phyloP scores from a whole-genome alignment of 2,113 vertebrate genomes.

The Microtus richardsoni region DNA sequence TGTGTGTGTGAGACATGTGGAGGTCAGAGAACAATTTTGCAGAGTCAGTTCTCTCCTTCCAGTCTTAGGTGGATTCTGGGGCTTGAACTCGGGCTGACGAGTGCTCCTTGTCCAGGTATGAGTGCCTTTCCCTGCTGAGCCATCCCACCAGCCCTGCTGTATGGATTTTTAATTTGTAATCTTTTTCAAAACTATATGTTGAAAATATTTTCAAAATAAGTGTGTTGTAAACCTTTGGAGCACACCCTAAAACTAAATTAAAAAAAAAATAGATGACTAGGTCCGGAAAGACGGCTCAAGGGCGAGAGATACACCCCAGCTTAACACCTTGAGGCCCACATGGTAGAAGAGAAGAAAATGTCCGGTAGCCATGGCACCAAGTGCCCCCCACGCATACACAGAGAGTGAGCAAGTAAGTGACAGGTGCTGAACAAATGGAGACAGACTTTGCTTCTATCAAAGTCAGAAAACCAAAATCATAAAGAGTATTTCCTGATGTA shows the following conservation, averaged over 20 bases:
- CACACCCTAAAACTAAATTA: background rate
- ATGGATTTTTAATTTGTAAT: background rate
- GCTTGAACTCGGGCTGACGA: background rate
- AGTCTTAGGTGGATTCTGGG: background rate
- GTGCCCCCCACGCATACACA: background rate
- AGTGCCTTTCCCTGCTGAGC: background rate
- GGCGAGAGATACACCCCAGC: no score
- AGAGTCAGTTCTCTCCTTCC: background rate
- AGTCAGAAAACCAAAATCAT: background rate
- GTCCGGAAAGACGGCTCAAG: no score
- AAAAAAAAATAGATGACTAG: background rate
- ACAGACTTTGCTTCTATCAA: background rate
- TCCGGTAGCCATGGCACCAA: background rate
- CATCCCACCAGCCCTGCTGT: background rate
- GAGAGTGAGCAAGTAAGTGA: background rate
- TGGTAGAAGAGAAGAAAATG: background rate
- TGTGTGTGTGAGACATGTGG: background rate
- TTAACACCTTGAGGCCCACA: no score
- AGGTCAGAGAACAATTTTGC: background rate
- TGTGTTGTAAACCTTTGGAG: background rate
- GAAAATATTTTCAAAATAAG: slow-evolving; percentile 6
- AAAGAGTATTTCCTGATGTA: background rate
- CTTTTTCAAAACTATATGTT: background rate
- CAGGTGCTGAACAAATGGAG: background rate
- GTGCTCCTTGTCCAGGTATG: no score